Percentiles rank a stretch among this genome's conserved stretches.
Evolutionary conservation across 2,797 vertebrate genomes (phyloP).

Genomic region (Notamacropus eugenii): DNA sequence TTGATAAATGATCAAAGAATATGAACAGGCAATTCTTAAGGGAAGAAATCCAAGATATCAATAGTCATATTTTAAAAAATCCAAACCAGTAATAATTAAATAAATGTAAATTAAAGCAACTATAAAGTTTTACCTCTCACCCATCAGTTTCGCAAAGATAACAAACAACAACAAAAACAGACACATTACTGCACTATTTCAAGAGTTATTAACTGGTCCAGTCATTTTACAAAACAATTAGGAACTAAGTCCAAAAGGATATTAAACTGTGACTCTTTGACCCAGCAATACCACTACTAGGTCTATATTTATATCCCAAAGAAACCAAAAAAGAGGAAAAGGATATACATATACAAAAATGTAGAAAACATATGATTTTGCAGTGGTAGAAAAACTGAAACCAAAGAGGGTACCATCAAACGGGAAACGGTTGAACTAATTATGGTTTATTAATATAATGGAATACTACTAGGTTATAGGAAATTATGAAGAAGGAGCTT

Average conservation of each 20-base stretch:
- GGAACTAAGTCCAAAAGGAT: background rate
- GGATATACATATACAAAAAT: too few species aligned
- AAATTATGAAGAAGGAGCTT: too few species aligned
- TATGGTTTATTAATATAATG: background rate
- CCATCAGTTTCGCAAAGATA: background rate
- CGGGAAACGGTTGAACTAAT: background rate
- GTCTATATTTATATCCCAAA: background rate
- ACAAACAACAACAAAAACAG: background rate
- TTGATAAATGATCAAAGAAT: background rate
- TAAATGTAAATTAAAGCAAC: background rate
- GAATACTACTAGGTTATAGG: background rate
- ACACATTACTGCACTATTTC: background rate
- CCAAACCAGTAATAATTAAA: background rate
- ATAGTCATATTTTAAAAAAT: background rate
- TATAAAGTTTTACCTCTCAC: background rate
- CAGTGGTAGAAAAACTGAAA: background rate
- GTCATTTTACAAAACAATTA: background rate
- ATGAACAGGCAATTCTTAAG: background rate
- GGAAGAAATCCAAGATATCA: background rate
- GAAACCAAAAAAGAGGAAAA: background rate
- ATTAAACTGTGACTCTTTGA: background rate
- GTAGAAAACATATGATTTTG: background rate
- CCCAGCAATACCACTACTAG: background rate
- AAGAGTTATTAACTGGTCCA: background rate
- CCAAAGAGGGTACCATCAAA: background rate